Conservation (phyloP, 2,888 invertebrate species). For the Thereva unica region DNA sequence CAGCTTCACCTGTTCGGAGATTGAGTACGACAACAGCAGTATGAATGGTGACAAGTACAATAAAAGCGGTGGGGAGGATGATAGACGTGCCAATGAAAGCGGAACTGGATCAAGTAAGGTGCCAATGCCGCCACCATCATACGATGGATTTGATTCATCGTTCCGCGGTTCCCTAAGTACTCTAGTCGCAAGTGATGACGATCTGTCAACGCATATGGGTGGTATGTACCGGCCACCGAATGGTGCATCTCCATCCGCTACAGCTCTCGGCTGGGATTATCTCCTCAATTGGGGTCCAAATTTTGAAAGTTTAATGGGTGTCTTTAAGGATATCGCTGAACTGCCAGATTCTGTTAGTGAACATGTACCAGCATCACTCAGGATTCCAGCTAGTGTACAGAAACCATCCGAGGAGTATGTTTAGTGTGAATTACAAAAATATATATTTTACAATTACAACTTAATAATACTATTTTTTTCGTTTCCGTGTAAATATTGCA, state of each 20-base stretch:
- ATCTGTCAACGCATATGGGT: slow-evolving; percentile 78
- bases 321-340: slow-evolving; percentile 95
- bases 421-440: slow-evolving; percentile 53
- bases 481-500: slow-evolving; percentile 18
- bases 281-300: slow-evolving; percentile 95
- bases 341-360: slow-evolving; percentile 81
- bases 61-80: slow-evolving; percentile 66
- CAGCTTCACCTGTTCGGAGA: slow-evolving; percentile 97
- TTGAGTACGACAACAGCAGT: slow-evolving; percentile 92
- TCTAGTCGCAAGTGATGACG: slow-evolving; percentile 91
- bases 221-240: slow-evolving; percentile 79
- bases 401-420: slow-evolving; percentile 92
- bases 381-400: slow-evolving; percentile 76
- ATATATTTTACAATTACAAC: slow-evolving; percentile 1
- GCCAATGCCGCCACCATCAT: slow-evolving; percentile 76
- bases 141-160: slow-evolving; percentile 92
- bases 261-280: slow-evolving; percentile 91
- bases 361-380: slow-evolving; percentile 72
- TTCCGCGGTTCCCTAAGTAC: slow-evolving; percentile 93
- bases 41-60: slow-evolving; percentile 76
- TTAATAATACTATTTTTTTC: not conserved
- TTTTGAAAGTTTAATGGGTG: slow-evolving; percentile 92
- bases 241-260: slow-evolving; percentile 73
- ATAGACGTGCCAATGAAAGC: slow-evolving; percentile 62
- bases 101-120: slow-evolving; percentile 63